Evolutionary conservation across 2,888 invertebrate species (phyloP), one percentile per base, ranked within the genome.

Genomic region (Arctia plantaginis): DNA sequence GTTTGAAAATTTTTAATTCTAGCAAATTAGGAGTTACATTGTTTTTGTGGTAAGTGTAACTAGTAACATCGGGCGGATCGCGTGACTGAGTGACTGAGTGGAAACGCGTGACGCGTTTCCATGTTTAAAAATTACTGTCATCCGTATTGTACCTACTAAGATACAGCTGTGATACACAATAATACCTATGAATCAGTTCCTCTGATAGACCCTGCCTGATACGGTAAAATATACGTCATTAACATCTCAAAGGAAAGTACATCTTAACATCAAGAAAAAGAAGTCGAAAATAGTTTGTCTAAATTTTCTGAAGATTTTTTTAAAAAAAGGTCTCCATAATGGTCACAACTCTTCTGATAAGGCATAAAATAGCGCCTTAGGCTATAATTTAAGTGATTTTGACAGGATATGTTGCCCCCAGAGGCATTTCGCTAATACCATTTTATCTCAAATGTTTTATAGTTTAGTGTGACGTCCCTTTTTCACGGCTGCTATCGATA

Each of bases 351-450:
- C 85, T 86, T 78, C 84, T 88, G 91, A 92, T 92, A 91, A 90
- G 88, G 86, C 87, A 87, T 91, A 89, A 91, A 90, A 91, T 92
- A 91, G 89, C 89, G 89, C 85, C 86, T 78, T 80, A 76, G 88
- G 88, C 84, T 89, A 87, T 90, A 89, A 91, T 91, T 90, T 90
- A 92, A 91, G 91, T 90, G 91, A 90, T 90, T 91, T 88, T 88
- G 88, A 89, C 88, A 82, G 86, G 82, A 88, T 88, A 90, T 90
- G 88, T 88, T 78, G 81, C 87, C 87, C 79, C 67, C 27, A 82
- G 85, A 88, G 85, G 83, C 86, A 82, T 84, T 86, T 85, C 79
- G 80, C 84, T 87, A 88, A 87, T 87, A 86, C 86, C 77, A 79
- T 82, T 86, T 88, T 86, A 87, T 86, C 86, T 82, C 79, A 75